Evolutionary conservation across 2,797 vertebrate genomes (phyloP).

Genomic region (Pangasius macronema): DNA sequence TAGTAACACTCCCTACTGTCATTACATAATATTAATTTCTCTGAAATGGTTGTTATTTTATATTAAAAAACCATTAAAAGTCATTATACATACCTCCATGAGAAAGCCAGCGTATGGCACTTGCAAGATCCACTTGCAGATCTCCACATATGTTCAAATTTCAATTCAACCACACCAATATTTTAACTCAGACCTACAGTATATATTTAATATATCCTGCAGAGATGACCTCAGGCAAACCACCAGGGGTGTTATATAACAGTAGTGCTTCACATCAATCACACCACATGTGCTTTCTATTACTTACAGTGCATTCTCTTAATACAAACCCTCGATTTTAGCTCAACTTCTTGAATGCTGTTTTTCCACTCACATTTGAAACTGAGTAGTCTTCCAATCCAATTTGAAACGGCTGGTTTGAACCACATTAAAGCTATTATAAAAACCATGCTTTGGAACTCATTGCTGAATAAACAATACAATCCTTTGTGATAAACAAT

Average conservation of each 20-base stretch:
- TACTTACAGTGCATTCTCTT: not conserved
- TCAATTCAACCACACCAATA: not conserved
- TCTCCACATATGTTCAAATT: not conserved
- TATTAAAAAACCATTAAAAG: too few relatives aligned
- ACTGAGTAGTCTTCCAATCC: not conserved
- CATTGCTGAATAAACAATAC: slow-evolving; percentile 32
- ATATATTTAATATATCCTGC: not conserved
- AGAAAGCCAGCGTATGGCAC: not conserved
- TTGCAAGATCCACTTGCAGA: not conserved
- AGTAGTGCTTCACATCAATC: not conserved
- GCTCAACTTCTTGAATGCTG: not conserved
- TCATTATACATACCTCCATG: too few relatives aligned
- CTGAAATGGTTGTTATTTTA: not conserved
- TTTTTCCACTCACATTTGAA: not conserved
- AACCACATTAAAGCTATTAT: slow-evolving; percentile 1
- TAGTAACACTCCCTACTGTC: not conserved
- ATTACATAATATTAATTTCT: not conserved
- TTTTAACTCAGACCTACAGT: not conserved
- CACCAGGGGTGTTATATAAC: not conserved
- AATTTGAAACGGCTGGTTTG: not conserved
- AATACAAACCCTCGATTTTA: not conserved
- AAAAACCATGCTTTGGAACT: not conserved
- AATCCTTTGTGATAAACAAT: slow-evolving; percentile 47
- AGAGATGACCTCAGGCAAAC: not conserved
- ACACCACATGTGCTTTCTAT: slow-evolving; percentile 1